Conservation (phyloP, 2,797 vertebrate species). For the Lycodopsis pacificus region DNA sequence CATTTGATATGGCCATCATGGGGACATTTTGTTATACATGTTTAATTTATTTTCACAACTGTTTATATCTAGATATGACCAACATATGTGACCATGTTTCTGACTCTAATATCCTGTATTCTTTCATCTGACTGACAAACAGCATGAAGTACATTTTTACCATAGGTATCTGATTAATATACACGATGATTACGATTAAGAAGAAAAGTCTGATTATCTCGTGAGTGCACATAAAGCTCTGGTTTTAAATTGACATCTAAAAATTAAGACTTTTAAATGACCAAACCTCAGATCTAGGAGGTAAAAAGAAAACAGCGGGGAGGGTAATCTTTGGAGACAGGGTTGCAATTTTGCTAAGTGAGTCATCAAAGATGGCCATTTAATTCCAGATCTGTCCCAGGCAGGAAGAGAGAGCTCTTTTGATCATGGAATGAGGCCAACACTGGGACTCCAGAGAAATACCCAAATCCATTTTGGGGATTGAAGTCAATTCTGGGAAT, state of each 20-base stretch:
- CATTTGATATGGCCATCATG: slow-evolving; percentile 11
- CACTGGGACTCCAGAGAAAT: slow-evolving; percentile 70
- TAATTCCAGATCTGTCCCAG: slow-evolving; percentile 83
- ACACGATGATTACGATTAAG: slow-evolving; percentile 12
- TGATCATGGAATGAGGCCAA: slow-evolving; percentile 82
- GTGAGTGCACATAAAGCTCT: slow-evolving; percentile 21
- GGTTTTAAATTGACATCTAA: slow-evolving; percentile 42
- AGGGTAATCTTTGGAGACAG: slow-evolving; percentile 70
- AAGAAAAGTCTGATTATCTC: background rate
- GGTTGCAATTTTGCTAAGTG: slow-evolving; percentile 84
- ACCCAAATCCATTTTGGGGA: slow-evolving; percentile 74
- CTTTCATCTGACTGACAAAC: background rate
- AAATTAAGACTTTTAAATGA: slow-evolving; percentile 55
- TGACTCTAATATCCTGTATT: background rate
- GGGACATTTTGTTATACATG: slow-evolving; percentile 23
- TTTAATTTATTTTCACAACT: slow-evolving; percentile 32
- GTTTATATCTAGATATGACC: slow-evolving; percentile 1
- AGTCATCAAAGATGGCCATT: slow-evolving; percentile 84
- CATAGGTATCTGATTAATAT: slow-evolving; percentile 31
- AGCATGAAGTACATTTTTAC: background rate
- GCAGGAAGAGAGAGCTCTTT: slow-evolving; percentile 75
- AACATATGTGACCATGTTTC: slow-evolving; percentile 1
- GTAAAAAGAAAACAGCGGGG: slow-evolving; percentile 24
- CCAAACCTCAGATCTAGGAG: slow-evolving; percentile 19
- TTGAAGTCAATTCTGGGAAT: slow-evolving; percentile 77